Base-by-base conservation (phyloP, 2,113 vertebrate genomes). In the Proteles cristata region DNA sequence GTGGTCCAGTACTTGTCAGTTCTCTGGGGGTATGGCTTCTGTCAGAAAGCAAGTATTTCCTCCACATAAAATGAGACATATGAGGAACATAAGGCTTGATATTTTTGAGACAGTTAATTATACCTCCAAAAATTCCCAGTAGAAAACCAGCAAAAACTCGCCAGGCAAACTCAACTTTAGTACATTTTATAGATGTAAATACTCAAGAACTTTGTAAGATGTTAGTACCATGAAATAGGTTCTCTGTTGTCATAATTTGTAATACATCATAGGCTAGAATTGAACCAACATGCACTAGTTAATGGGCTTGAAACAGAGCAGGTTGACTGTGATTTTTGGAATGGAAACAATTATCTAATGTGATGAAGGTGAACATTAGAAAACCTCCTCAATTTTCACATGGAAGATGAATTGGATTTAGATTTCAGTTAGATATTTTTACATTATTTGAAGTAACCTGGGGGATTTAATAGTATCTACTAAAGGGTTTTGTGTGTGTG, bases 61-160 rank as follows among this genome's bases (percentile, higher is more conserved):
- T 96, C 66, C 31, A 89, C 16, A 81, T 80, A 89, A 82, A 95
- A 85, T 69, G 48, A 94, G 43, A 77, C 66, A 45, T 35, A 50
- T 12, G 16, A 94, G 31, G 71, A 88, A 79, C 25, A 68, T 15
- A 65, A 50, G 33, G 31, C n/a, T 81, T 92, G 53, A 84, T 92
- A 45, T 91, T 93, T 96, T 96, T 79, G n/a, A 97, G 19, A 73
- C 28, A 50, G 28, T 82, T 87, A 79, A 17, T 55, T 63, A 58
- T 90, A 35, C 31, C n/a, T 94, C n/a, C 17, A 53, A 88, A 93
- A 39, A 39, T 39, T 39, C 39, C 39, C 39, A 39, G 39, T 39
- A 39, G 39, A 39, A 39, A 61, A 7, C 9, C 19, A 66, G 1
- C 39, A 71, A 66, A 43, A 94, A 45, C 14, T 7, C 73, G 4